Evolutionary conservation across 2,797 vertebrate species (phyloP), one percentile per base, ranked within the genome.

Genomic region (Sandelia bainsii): DNA sequence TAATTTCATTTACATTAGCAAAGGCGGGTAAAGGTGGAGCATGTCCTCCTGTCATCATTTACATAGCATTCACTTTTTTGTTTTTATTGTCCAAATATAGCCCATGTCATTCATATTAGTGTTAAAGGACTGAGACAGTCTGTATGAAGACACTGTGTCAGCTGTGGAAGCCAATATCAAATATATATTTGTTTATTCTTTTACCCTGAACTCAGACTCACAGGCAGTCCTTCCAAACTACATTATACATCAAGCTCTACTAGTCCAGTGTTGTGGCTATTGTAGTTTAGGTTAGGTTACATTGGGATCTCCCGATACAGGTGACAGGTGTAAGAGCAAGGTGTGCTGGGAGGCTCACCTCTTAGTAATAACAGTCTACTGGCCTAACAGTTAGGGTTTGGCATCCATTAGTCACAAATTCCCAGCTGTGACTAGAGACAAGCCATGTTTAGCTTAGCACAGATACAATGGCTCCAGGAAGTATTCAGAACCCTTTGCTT

Each of bases 1-100:
- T 94, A 86, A 37, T 82, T 89, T 92, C 50, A 91, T 93, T 91
- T 92, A 93, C 89, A 94, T 81, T 74, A 79, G 89, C 85, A 91
- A 93, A 92, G 91, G 85, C 91, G 93, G 86, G 87, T 89, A 83
- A 88, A 89, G 91, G 82, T 85, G 80, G 71, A 86, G 72, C 76
- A 80, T 39, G 70, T 86, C 51, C 52, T 72, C 73, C 65, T 59
- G 62, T 76, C 63, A 60, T 68, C 63, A 81, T 76, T 74, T 65
- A 83, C 64, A 87, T 22, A 72, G 59, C 72, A 79, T 75, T 79
- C 54, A 61, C 23, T 62, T 72, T 79, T 49, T 79, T 69, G n/a
- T 69, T 60, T 44, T 19, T 46, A 46, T 70, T 46, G 45, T 60
- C 46, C 45, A 45, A 58, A 67, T 27, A 45, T 20, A 42, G 14